Conservation (phyloP, 35 echinoderm and acorn worm species). For the Holothuria glaberrima region DNA sequence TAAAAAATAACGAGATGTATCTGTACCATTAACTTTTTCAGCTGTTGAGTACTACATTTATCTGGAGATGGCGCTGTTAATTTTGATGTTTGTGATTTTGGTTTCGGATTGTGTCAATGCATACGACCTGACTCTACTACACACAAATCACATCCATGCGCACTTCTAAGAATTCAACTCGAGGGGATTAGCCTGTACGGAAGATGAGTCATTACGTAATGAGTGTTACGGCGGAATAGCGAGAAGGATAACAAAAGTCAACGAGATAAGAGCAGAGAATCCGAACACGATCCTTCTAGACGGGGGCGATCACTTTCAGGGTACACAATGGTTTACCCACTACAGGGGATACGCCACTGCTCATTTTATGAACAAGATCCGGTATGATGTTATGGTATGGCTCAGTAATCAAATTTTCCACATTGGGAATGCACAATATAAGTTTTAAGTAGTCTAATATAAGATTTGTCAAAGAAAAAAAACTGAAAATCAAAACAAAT, state of each 20-base stretch:
- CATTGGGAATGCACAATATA: too few species aligned
- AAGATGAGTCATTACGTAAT: not conserved
- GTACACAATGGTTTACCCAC: constrained; percentile 79
- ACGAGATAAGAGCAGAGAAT: constrained; percentile 52
- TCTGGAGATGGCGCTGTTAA: too few species aligned
- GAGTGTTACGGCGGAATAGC: constrained; percentile 78
- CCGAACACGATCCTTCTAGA: constrained; percentile 71
- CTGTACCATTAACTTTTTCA: too few species aligned
- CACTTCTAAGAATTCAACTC: constrained; percentile 64
- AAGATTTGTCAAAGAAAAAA: too few species aligned
- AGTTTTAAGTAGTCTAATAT: too few species aligned
- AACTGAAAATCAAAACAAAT: too few species aligned
- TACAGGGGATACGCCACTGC: constrained; percentile 77
- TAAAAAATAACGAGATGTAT: too few species aligned
- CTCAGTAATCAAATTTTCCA: too few species aligned
- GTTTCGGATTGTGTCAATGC: too few species aligned
- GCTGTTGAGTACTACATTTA: too few species aligned
- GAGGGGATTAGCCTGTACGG: constrained; percentile 47
- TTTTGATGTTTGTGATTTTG: too few species aligned
- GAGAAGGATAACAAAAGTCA: constrained; percentile 57
- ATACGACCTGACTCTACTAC: constrained; percentile 59
- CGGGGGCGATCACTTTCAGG: constrained; percentile 85
- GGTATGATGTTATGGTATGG: constrained; percentile 92
- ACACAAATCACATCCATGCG: constrained; percentile 84
- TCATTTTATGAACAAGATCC: constrained; percentile 76